Percentiles rank a stretch among this genome's conserved stretches.
These are phyloP conservation scores for Ips nitidus DNA, from an alignment of 1,140 invertebrate genomes.

Conservation along the genomic window DNA sequence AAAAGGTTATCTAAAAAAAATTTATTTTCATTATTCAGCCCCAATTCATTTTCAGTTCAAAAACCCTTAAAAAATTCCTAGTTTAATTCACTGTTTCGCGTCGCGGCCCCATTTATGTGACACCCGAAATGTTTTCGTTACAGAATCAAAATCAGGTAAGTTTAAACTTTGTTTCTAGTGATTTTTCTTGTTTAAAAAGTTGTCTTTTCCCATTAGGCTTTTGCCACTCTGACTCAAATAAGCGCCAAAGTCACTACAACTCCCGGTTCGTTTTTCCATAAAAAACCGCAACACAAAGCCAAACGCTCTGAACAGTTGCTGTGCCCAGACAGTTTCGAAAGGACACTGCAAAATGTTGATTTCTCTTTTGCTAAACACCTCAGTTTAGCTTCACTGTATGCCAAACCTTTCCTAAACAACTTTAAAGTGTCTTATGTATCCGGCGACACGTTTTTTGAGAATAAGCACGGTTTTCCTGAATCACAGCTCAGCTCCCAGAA, in stretches of 20 bases:
- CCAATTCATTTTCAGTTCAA: conserved; percentile 3
- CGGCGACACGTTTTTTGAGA: conserved; percentile 49
- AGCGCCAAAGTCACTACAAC: conserved; percentile 48
- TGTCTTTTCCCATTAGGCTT: conserved; percentile 41
- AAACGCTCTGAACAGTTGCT: conserved; percentile 40
- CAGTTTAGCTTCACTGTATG: conserved; percentile 41
- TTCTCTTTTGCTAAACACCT: conserved; percentile 46
- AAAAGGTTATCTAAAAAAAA: conserved; percentile 12
- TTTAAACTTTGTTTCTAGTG: background rate
- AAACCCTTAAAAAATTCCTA: conserved; percentile 20
- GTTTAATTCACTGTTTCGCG: conserved; percentile 18
- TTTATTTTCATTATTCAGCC: background rate
- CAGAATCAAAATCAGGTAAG: conserved; percentile 53
- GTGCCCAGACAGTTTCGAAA: conserved; percentile 49
- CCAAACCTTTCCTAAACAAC: conserved; percentile 46
- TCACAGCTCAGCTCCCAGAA: conserved; percentile 36
- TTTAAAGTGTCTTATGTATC: conserved; percentile 49
- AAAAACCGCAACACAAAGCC: conserved; percentile 42
- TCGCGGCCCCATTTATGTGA: conserved; percentile 28
- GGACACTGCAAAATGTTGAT: conserved; percentile 48
- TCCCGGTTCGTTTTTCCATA: conserved; percentile 47
- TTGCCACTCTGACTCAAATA: conserved; percentile 49
- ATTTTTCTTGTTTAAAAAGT: background rate
- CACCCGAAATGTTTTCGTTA: conserved; percentile 47
- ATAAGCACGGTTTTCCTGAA: conserved; percentile 50